Base-by-base conservation (phyloP, 2,113 vertebrate species). In the Microtus montanus region DNA sequence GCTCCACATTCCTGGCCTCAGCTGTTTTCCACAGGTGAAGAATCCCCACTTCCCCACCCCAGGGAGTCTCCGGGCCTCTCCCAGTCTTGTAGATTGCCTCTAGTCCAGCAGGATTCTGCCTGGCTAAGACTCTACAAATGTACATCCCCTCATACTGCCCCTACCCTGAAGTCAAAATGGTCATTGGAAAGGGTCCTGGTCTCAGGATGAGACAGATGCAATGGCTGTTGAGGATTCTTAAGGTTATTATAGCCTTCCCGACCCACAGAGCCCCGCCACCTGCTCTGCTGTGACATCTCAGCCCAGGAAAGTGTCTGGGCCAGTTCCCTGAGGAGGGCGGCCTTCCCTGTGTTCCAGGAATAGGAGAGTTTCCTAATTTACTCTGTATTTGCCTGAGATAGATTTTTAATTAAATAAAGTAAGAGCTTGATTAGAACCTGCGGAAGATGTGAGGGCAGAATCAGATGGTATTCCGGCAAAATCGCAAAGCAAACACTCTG, bases 401-500 rank as follows among this genome's bases (percentile, higher is more conserved):
- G 96, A 96, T 97, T 98, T 98, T 98, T 99, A 98, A 99, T 99
- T 98, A 98, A 98, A 98, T 98, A 98, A 98, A 98, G 97, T 95
- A 96, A 96, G 97, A 98, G 97, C 93, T 97, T 98, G 98, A 98
- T 98, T 98, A 98, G 98, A 97, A 97, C 97, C 98, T 86, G 95
- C 71, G 3, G 97, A 97, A 97, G 97, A 98, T 95, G 95, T 96
- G 96, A 98, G 98, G 97, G 96, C 97, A 96, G 97, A 97, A 98
- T 97, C 96, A 98, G 97, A 96, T 97, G 94, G 97, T 97, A 92
- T 97, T 90, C 15, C 90, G 73, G 97, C 5, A 70, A 97, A 98
- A 98, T 85, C 97, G 97, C 98, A 98, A 98, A 98, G 98, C 98
- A 99, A 98, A 98, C 98, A 98, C 97, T 98, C 98, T 79, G 97